phyloP scores from a whole-genome alignment of 2,888 invertebrate species.

The Abrostola triplasia region DNA sequence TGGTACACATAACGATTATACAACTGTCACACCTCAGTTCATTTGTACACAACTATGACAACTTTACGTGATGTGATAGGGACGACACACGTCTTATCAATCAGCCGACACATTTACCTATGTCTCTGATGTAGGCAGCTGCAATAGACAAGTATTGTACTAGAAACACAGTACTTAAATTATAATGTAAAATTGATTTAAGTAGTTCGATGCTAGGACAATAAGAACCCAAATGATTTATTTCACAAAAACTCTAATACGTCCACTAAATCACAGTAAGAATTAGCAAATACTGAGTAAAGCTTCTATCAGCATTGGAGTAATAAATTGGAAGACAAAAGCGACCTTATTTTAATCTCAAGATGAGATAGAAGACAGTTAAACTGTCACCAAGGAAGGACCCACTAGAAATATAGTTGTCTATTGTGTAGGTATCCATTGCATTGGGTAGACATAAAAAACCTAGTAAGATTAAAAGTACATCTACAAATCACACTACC shows the following conservation, averaged over 20 bases:
- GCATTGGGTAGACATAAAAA: no score
- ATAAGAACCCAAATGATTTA: background rate
- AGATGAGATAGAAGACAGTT: no score
- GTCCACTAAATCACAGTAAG: background rate
- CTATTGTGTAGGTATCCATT: no score
- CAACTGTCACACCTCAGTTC: slow-evolving; percentile 1
- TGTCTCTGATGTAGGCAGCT: background rate
- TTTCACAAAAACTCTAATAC: background rate
- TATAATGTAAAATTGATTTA: no score
- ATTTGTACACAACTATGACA: background rate
- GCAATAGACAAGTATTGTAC: no score
- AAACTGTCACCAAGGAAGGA: no score
- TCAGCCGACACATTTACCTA: background rate
- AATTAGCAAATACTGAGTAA: background rate
- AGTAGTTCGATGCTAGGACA: no score
- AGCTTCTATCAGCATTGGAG: background rate
- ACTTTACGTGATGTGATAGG: background rate
- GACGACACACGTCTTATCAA: slow-evolving; percentile 1
- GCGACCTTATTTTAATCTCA: background rate
- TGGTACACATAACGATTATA: slow-evolving; percentile 3
- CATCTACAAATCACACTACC: no score
- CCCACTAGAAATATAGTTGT: no score
- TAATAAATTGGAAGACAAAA: background rate
- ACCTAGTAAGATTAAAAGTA: no score
- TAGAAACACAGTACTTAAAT: no score